These are phyloP conservation scores for Chymomyza costata DNA, from an alignment of 1,140 invertebrate species.

Conservation along the genomic window DNA sequence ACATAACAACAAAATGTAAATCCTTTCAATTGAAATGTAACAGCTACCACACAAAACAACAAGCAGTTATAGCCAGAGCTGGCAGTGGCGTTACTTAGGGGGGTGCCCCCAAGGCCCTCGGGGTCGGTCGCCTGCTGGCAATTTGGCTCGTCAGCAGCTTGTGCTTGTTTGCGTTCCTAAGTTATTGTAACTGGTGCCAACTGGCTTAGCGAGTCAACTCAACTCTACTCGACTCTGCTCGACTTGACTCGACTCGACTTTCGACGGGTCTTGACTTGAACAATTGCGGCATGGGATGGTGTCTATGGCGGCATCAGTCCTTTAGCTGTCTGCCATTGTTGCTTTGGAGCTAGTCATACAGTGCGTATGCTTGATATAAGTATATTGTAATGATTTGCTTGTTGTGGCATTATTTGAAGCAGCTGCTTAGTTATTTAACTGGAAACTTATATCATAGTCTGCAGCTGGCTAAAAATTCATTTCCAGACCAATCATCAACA, in stretches of 20 bases:
- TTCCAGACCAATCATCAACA: no score
- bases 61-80: slow-evolving; percentile 14
- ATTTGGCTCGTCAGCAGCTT: slow-evolving; percentile 62
- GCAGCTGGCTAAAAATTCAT: no score
- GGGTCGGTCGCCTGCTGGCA: slow-evolving; percentile 4
- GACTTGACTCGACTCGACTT: slow-evolving; percentile 15
- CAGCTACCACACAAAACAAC: slow-evolving; percentile 18
- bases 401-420: no score
- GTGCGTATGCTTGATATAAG: slow-evolving; percentile 39
- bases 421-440: no score
- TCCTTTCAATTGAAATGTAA: slow-evolving; percentile 71
- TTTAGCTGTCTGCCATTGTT: no score
- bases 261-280: no score
- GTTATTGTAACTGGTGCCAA: slow-evolving; percentile 70
- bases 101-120: neutral
- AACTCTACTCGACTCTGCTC: slow-evolving; percentile 6
- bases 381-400: no score
- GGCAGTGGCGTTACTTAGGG: slow-evolving; percentile 3
- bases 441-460: no score
- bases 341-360: no score
- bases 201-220: slow-evolving; percentile 66
- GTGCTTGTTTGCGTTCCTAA: slow-evolving; percentile 65
- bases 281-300: no score
- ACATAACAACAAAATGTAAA: slow-evolving; percentile 68
- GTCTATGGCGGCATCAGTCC: no score